Percentiles rank a stretch among this genome's conserved stretches.
phyloP scores from a whole-genome alignment of 2,797 vertebrate species.

The Harpagifer antarcticus region DNA sequence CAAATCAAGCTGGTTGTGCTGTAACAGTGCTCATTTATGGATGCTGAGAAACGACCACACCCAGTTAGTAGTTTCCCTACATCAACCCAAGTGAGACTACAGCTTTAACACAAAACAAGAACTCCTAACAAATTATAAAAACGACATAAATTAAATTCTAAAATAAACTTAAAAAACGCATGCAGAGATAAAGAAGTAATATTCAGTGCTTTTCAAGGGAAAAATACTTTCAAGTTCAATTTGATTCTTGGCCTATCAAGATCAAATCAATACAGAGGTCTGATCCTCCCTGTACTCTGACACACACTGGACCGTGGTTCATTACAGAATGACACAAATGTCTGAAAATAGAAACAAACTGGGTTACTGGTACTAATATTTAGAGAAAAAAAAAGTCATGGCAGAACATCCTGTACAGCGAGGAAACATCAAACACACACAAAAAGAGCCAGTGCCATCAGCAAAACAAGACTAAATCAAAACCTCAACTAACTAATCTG shows the following conservation, averaged over 20 bases:
- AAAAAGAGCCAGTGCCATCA: constrained; percentile 1
- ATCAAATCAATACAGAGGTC: constrained; percentile 2
- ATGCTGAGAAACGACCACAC: constrained; percentile 9
- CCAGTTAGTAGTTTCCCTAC: neutral
- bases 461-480: constrained; percentile 22
- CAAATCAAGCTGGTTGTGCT: constrained; percentile 70
- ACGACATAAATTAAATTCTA: constrained; percentile 34
- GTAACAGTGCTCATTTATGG: constrained; percentile 68
- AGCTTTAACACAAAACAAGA: constrained; percentile 34
- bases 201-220: constrained; percentile 22
- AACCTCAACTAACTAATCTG: constrained; percentile 15
- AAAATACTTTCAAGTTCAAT: constrained; percentile 9
- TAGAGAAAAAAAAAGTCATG: constrained; percentile 31
- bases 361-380: neutral
- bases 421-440: constrained; percentile 36
- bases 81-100: constrained; percentile 5
- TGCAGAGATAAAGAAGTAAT: constrained; percentile 27
- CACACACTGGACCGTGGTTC: constrained; percentile 1
- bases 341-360: constrained; percentile 35
- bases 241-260: neutral
- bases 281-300: neutral
- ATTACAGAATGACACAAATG: constrained; percentile 3
- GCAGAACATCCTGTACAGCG: constrained; percentile 52
- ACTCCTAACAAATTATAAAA: constrained; percentile 44
- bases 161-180: constrained; percentile 50